Base-by-base conservation (phyloP, 2,888 invertebrate species). In the Acronicta leporina region DNA sequence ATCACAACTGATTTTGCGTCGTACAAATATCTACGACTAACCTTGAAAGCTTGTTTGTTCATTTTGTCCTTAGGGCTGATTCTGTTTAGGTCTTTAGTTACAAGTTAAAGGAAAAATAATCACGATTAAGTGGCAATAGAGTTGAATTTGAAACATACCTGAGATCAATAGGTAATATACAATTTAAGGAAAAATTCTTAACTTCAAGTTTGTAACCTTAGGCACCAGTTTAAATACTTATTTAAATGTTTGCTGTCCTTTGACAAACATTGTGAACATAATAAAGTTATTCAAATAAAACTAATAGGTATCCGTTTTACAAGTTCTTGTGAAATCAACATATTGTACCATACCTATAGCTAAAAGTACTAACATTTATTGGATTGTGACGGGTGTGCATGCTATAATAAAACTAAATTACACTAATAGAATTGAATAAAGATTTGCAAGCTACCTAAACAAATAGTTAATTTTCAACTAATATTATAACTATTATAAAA, bases 181-280 rank as follows among this genome's bases (percentile, higher is more conserved):
- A 27, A 48, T 47, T 72, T 53, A 33, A 68, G 72, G 56, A 63
- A 75, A 72, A 72, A 65, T 50, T 53, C 35, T 51, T 50, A 50
- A 42, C 43, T 13, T 55, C 15, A 55, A 54, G 46, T 63, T 65
- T 68, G 42, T 63, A 58, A 61, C 53, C 47, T 70, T 72, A n/a
- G n/a, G n/a, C n/a, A 72, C 58, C 38, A 69, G 44, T 58, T 61
- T 63, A 48, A 57, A 45, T 54, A 56, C 40, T 42, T 67, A 33
- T 63, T 45, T 71, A 57, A 58, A 60, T 11, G 47, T 65, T 54
- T 54, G 41, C 49, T 14, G 63, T 59, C 73, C 65, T 62, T 72
- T 52, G 55, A 35, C 48, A 47, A 33, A 53, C 52, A 48, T 57
- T 53, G 54, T 44, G 54, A 38, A 59, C 57, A 50, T 46, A 55